phyloP scores from a whole-genome alignment of 1,140 invertebrate species.

The Lithobius niger region DNA sequence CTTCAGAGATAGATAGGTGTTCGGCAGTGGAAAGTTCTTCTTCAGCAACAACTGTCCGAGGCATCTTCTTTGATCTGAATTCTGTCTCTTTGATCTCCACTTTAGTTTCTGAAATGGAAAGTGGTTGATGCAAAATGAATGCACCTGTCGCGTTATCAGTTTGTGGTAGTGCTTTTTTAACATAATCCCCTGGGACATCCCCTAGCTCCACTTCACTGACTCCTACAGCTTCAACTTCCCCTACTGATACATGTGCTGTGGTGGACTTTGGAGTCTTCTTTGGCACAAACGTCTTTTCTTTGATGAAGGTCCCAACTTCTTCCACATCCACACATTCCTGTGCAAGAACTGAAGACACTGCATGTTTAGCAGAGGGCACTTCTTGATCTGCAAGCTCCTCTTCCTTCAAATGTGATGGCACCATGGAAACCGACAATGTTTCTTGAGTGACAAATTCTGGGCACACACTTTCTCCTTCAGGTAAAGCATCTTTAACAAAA shows the following conservation, averaged over 20 bases:
- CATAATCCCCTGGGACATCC: neutral
- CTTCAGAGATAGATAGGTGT: neutral
- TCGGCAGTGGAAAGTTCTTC: neutral
- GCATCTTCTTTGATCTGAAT: constrained; percentile 12
- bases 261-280: constrained; percentile 12
- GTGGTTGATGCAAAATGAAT: neutral
- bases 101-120: constrained; percentile 1
- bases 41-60: constrained; percentile 1
- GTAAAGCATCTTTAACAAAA: neutral
- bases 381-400: neutral
- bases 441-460: neutral
- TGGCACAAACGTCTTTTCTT: constrained; percentile 9
- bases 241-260: constrained; percentile 12
- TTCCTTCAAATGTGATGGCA: neutral
- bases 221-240: constrained; percentile 11
- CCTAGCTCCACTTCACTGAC: neutral
- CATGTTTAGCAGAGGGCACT: neutral
- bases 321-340: neutral
- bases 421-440: neutral
- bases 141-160: neutral
- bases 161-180: neutral
- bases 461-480: neutral
- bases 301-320: neutral
- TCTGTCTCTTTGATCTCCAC: constrained; percentile 6
- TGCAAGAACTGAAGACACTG: neutral